A percentile compares a stretch with the other conserved stretches of the same genome.
Conservation (phyloP, 2,113 vertebrate genomes). For the Prietella phreatophila region DNA sequence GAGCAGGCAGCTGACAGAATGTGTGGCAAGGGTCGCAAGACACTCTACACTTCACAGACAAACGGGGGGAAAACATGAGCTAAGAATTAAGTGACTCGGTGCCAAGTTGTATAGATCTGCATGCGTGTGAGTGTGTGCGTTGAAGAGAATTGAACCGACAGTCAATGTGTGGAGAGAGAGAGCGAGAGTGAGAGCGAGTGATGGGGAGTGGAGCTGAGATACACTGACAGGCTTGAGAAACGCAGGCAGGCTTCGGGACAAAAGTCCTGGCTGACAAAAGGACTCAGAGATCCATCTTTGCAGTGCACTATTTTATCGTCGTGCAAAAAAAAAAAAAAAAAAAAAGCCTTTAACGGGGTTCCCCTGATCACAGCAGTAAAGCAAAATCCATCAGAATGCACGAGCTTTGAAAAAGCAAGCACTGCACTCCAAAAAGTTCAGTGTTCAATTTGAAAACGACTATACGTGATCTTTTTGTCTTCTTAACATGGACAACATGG, state of each 20-base stretch:
- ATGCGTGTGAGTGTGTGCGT: conserved; percentile 30
- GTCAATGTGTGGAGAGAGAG: conserved; percentile 41
- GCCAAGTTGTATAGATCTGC: conserved; percentile 40
- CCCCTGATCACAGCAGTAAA: conserved; percentile 17
- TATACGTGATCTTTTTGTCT: not conserved
- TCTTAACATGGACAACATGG: not conserved
- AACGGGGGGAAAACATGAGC: conserved; percentile 30
- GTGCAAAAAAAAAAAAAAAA: no score
- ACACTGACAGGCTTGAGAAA: conserved; percentile 60
- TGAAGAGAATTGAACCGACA: conserved; percentile 59
- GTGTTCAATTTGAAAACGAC: not conserved
- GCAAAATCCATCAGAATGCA: not conserved
- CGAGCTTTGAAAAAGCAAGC: not conserved
- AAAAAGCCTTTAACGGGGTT: conserved; percentile 47
- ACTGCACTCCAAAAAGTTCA: not conserved
- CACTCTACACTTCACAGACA: conserved; percentile 36
- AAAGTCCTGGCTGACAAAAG: conserved; percentile 72
- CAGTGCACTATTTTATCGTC: conserved; percentile 51
- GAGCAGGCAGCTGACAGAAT: conserved; percentile 50
- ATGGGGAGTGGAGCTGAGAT: conserved; percentile 45
- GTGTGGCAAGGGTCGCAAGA: conserved; percentile 35
- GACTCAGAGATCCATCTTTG: conserved; percentile 66
- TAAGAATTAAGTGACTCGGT: conserved; percentile 44
- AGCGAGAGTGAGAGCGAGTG: conserved; percentile 3
- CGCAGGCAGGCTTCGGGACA: conserved; percentile 56